These are phyloP conservation scores for Rhinoderma darwinii DNA, from an alignment of 2,113 vertebrate genomes.

Conservation along the genomic window DNA sequence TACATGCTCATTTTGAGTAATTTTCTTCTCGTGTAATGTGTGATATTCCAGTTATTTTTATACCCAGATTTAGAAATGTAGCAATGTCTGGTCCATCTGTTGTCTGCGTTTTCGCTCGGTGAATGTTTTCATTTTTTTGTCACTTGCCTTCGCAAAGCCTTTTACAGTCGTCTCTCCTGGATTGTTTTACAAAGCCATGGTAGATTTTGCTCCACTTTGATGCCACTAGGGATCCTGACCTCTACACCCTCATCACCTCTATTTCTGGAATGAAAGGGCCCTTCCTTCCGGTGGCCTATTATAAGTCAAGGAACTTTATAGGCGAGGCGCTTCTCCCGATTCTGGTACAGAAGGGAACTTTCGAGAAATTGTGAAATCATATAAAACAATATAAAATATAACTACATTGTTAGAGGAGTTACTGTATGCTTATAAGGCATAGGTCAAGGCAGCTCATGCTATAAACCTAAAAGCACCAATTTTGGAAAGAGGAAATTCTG, in stretches of 20 bases:
- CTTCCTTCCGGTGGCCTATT: conserved; percentile 23
- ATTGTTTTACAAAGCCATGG: conserved; percentile 1
- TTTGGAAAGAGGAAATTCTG: no score
- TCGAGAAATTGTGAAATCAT: background rate
- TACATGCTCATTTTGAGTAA: conserved; percentile 21
- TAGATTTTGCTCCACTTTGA: background rate
- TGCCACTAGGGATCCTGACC: background rate
- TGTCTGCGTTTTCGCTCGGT: background rate
- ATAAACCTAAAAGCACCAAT: no score
- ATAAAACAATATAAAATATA: background rate
- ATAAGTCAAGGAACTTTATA: background rate
- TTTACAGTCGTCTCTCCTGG: background rate
- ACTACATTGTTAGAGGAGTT: background rate
- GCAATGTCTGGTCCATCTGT: conserved; percentile 23
- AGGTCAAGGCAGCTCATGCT: background rate
- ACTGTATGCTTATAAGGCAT: background rate
- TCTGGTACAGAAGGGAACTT: background rate
- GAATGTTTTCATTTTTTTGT: conserved; percentile 25
- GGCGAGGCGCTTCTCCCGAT: background rate
- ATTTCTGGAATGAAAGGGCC: conserved; percentile 18
- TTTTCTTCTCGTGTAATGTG: conserved; percentile 2
- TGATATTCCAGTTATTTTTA: conserved; percentile 11
- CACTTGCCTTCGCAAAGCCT: conserved; percentile 22
- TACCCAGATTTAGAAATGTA: background rate
- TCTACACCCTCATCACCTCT: conserved; percentile 16